These are phyloP conservation scores for Agonopterix subpropinquella DNA, from an alignment of 2,888 invertebrate genomes.

Conservation along the genomic window DNA sequence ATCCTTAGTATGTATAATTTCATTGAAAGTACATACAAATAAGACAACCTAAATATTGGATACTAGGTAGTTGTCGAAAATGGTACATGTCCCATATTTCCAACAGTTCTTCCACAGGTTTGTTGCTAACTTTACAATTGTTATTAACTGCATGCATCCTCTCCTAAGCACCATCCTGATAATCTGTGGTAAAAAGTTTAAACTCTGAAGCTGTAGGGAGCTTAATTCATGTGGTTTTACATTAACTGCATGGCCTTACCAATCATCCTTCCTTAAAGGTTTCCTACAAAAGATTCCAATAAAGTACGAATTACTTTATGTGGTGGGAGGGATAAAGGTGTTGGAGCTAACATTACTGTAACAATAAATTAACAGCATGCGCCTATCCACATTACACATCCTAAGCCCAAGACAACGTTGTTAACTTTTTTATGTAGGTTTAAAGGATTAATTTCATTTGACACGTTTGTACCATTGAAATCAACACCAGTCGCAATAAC, in stretches of 20 bases:
- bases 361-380: slow-evolving; percentile 31
- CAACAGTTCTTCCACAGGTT: slow-evolving; percentile 20
- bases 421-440: no score
- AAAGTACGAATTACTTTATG: background rate
- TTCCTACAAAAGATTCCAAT: slow-evolving; percentile 18
- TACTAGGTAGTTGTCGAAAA: no score
- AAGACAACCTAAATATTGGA: no score
- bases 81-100: no score
- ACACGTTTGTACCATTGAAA: background rate
- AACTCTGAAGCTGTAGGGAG: slow-evolving; percentile 22
- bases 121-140: slow-evolving; percentile 24
- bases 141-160: slow-evolving; percentile 54
- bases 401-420: slow-evolving; percentile 32
- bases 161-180: slow-evolving; percentile 43
- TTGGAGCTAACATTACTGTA: slow-evolving; percentile 4
- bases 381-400: slow-evolving; percentile 45
- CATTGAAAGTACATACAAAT: slow-evolving; percentile 1
- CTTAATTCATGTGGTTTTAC: slow-evolving; percentile 33
- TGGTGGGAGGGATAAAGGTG: background rate
- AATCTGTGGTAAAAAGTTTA: slow-evolving; percentile 37
- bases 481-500: slow-evolving; percentile 1
- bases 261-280: slow-evolving; percentile 29
- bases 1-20: slow-evolving; percentile 5
- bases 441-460: no score
- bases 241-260: slow-evolving; percentile 51